phyloP scores from a whole-genome alignment of 2,113 vertebrate species.

The Perca fluviatilis region DNA sequence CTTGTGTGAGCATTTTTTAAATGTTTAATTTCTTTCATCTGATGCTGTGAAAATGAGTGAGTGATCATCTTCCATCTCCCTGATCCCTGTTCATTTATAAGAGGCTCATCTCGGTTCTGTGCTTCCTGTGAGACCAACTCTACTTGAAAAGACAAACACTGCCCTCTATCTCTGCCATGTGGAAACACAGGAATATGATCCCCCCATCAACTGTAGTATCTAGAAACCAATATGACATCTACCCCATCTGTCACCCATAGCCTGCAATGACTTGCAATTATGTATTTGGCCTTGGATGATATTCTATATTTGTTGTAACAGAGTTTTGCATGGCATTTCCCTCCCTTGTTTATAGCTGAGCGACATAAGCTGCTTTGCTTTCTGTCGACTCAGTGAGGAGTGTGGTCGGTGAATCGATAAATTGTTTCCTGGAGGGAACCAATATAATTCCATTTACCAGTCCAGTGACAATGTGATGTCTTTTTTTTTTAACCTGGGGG shows the following conservation, averaged over 20 bases:
- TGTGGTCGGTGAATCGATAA: constrained; percentile 56
- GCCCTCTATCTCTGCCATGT: constrained; percentile 75
- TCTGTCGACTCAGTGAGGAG: constrained; percentile 36
- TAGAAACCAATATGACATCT: constrained; percentile 16
- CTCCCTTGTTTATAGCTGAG: constrained; percentile 16
- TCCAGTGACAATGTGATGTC: constrained; percentile 62
- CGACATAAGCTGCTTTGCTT: neutral
- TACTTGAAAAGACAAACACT: constrained; percentile 73
- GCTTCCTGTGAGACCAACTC: neutral
- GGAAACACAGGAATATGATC: constrained; percentile 39
- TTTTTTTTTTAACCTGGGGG: constrained; percentile 32
- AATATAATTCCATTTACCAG: constrained; percentile 55
- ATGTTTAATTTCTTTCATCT: neutral
- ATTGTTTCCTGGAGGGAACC: constrained; percentile 57
- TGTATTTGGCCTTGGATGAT: neutral
- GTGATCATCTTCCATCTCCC: neutral
- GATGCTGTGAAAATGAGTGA: neutral
- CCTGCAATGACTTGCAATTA: neutral
- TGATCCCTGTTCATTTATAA: neutral
- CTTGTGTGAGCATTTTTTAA: neutral
- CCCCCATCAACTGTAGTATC: neutral
- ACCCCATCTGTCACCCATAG: neutral
- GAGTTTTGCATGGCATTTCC: constrained; percentile 6
- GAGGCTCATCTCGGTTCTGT: constrained; percentile 2
- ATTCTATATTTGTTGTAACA: constrained; percentile 7